These are phyloP conservation scores for Eulemur mongoz DNA, from an alignment of 2,797 vertebrate genomes.

Conservation along the genomic window DNA sequence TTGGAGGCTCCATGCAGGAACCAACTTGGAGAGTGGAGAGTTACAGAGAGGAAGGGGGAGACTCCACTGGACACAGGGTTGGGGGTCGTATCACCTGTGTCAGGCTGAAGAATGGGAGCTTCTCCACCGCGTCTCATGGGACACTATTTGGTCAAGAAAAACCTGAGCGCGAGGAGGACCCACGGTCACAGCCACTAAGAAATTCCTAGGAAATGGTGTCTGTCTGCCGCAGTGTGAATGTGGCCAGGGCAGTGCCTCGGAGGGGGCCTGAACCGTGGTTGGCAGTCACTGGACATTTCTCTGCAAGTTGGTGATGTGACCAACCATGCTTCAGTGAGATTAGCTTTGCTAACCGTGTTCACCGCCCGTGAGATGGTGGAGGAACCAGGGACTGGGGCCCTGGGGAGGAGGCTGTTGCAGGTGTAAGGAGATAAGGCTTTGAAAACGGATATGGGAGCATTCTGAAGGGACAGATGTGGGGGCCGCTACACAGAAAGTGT, in stretches of 20 bases:
- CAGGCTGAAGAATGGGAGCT: not conserved
- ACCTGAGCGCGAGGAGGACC: not conserved
- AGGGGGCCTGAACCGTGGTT: not conserved
- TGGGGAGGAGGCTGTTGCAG: not conserved
- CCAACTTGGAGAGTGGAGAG: not conserved
- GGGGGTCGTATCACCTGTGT: not conserved
- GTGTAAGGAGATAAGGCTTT: not conserved
- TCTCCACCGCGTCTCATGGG: not conserved
- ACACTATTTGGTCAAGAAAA: constrained; percentile 42
- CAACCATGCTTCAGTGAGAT: not conserved
- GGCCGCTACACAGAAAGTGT: not conserved
- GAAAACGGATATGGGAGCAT: not conserved
- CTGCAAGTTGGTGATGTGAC: not conserved
- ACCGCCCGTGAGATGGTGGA: not conserved
- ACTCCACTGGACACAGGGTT: not conserved
- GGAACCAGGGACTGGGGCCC: not conserved
- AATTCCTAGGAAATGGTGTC: not conserved
- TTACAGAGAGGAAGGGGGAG: not conserved
- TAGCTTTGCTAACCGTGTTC: not conserved
- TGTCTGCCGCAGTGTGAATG: not conserved
- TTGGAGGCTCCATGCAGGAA: not conserved
- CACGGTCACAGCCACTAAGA: no score
- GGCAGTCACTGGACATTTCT: not conserved
- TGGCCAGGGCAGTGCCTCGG: no score
- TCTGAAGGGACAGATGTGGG: not conserved